Percentiles rank a stretch among this genome's conserved stretches.
Evolutionary conservation across 2,797 vertebrate species (phyloP).

Genomic region (Tangara arthus): DNA sequence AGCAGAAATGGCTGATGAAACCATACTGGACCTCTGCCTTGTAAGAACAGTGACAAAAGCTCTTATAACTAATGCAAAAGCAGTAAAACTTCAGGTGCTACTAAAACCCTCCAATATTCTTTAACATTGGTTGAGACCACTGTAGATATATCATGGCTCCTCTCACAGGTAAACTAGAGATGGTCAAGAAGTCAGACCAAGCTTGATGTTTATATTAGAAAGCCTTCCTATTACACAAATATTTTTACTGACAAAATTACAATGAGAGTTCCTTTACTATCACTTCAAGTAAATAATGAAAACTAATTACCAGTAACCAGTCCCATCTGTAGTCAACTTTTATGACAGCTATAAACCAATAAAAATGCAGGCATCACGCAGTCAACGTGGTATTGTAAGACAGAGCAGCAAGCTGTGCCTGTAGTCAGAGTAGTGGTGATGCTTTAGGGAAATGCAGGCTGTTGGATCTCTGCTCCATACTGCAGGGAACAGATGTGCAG

Average conservation of each 20-base stretch:
- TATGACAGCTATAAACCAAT: neutral
- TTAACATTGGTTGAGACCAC: neutral
- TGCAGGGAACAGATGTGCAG: neutral
- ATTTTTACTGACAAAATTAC: neutral
- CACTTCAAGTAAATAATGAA: neutral
- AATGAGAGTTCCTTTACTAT: neutral
- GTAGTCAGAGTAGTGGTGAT: neutral
- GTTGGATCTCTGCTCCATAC: neutral
- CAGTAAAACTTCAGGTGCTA: neutral
- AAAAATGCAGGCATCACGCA: neutral
- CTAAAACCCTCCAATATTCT: neutral
- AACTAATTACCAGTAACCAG: neutral
- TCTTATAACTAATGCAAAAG: neutral
- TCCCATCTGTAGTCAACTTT: neutral
- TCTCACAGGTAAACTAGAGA: neutral
- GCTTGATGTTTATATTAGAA: neutral
- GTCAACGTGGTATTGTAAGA: neutral
- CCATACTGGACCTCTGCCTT: neutral
- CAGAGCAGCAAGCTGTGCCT: neutral
- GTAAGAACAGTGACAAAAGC: neutral
- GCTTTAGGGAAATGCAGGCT: neutral
- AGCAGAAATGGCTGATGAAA: neutral
- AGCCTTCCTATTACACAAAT: neutral
- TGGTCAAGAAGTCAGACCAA: neutral
- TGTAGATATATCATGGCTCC: neutral